phyloP scores from a whole-genome alignment of 1,140 invertebrate genomes.

The Atta colombica region DNA sequence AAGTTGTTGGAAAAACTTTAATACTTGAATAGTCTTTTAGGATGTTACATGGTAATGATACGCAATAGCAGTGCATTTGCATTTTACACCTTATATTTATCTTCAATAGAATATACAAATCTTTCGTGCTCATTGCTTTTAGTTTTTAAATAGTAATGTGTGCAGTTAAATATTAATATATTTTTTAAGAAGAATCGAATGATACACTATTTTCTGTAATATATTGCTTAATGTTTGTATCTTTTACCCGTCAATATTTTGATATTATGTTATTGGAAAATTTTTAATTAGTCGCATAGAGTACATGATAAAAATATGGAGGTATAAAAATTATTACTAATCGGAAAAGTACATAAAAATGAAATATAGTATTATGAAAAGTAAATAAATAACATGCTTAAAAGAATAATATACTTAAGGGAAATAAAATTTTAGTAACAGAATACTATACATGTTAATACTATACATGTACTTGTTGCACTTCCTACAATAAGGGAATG shows the following conservation, averaged over 20 bases:
- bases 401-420: not conserved
- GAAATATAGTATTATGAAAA: no score
- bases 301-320: no score
- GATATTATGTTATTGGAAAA: no score
- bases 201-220: no score
- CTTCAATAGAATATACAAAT: conserved; percentile 57
- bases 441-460: not conserved
- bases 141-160: no score
- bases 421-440: not conserved
- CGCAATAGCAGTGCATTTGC: not conserved
- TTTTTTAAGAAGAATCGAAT: not conserved
- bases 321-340: no score
- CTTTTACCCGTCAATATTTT: no score
- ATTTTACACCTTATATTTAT: not conserved
- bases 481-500: conserved; percentile 48
- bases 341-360: no score
- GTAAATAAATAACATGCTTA: no score
- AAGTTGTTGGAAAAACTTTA: conserved; percentile 77
- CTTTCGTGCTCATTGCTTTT: not conserved
- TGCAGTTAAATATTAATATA: not conserved
- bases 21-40: conserved; percentile 72
- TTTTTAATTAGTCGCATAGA: no score
- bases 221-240: no score
- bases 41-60: conserved; percentile 78
- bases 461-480: not conserved